Conservation (phyloP, 2,797 vertebrate genomes). For the Hippocampus kuda region DNA sequence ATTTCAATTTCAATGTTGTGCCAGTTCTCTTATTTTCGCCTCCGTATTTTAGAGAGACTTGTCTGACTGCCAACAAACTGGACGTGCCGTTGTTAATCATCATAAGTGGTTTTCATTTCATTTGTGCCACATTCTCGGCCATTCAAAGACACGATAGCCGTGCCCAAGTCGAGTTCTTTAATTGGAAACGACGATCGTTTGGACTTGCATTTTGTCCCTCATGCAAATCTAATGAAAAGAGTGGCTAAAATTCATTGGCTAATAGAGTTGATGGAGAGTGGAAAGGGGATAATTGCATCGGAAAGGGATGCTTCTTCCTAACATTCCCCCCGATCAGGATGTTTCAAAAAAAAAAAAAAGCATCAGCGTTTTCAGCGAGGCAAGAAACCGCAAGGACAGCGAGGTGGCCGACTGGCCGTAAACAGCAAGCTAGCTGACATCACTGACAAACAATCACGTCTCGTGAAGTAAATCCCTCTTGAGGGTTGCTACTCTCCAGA, state of each 20-base stretch:
- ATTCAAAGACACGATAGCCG: neutral
- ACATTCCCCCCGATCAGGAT: constrained; percentile 4
- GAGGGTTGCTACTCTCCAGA: neutral
- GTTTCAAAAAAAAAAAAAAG: constrained; percentile 31
- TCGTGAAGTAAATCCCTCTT: constrained; percentile 39
- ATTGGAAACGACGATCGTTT: neutral
- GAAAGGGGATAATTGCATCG: constrained; percentile 53
- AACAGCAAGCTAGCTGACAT: constrained; percentile 63
- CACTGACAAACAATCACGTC: constrained; percentile 34
- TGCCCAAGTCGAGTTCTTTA: constrained; percentile 2
- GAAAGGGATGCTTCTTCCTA: constrained; percentile 51
- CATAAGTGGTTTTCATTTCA: neutral
- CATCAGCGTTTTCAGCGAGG: constrained; percentile 60
- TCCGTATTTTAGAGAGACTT: neutral
- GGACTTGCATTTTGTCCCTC: constrained; percentile 26
- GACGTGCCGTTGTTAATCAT: neutral
- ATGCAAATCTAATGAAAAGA: constrained; percentile 38
- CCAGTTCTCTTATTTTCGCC: neutral
- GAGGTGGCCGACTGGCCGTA: constrained; percentile 52
- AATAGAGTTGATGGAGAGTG: constrained; percentile 36
- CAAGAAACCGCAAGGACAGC: constrained; percentile 55
- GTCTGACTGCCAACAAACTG: neutral
- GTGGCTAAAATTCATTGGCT: constrained; percentile 36
- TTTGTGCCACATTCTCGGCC: neutral
- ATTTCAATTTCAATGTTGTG: too few relatives aligned